Evolutionary conservation across 2,797 vertebrate species (phyloP), one percentile per base, ranked within the genome.

Genomic region (Erpetoichthys calabaricus): DNA sequence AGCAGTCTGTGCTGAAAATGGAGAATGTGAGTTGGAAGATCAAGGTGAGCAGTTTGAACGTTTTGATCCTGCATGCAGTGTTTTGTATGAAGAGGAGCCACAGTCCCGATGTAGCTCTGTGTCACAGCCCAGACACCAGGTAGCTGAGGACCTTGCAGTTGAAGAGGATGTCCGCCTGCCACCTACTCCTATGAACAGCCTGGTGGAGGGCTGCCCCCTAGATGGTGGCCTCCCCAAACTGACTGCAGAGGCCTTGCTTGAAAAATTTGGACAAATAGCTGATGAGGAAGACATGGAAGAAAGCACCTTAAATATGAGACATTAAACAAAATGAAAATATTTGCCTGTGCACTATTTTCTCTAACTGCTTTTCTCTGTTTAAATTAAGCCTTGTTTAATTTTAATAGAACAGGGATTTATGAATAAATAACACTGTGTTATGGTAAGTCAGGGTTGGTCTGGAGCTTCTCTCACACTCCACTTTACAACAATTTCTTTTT

Each of bases 171-270:
- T 68, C 3, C 64, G 45, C 1, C 73, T 87, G 0, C 94, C 93
- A 0, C 92, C 92, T 0, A 96, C 94, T 0, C 94, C 94, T 0
- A 86, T 93, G 87, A 98, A 98, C 85, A 97, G 93, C 68, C 80
- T 97, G 69, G 92, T 94, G 60, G 93, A 98, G 2, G 93, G 94
- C 41, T 91, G 92, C 57, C 93, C 92, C 0, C 80, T 98, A 53
- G 89, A 93, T 1, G 78, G 68, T n/a, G 85, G 90, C 0, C 81
- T 88, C 59, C 92, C 91, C 0, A 77, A 70, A 5, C 73, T 94
- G 61, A 92, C 81, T 0, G 77, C 85, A 0, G 85, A 86, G 47
- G 88, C 81, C 0, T 74, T 97, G 62, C 79, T 88, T 42, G 91
- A 91, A 64, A 82, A 86, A 58, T 86, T 94, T 68, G 86, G 71